Conservation (phyloP, 1,140 invertebrate species). For the Propsilocerus akamusi region DNA sequence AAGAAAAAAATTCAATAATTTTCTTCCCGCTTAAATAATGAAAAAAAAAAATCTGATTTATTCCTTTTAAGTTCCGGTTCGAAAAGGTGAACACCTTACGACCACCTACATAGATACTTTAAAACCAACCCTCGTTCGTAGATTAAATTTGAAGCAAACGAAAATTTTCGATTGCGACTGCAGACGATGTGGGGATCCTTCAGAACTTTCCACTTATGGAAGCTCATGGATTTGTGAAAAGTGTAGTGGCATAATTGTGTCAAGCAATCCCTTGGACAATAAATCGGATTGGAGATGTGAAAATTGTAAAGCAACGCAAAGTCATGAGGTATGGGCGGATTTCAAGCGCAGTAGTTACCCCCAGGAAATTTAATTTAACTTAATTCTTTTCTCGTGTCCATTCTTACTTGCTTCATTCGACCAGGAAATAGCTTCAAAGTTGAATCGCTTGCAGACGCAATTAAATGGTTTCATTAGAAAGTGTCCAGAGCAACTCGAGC, state of each 20-base stretch:
- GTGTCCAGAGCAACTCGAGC: not conserved
- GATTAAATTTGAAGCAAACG: slow-evolving; percentile 32
- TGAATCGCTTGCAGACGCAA: not conserved
- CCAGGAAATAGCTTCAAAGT: not conserved
- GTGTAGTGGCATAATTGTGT: not conserved
- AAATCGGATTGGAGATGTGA: not conserved
- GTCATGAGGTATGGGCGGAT: not conserved
- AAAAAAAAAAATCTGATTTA: not conserved
- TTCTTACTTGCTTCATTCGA: too few relatives aligned
- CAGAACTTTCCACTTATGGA: not conserved
- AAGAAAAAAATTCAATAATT: too few relatives aligned
- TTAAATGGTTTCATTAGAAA: not conserved
- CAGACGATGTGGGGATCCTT: slow-evolving; percentile 6
- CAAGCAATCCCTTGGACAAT: not conserved
- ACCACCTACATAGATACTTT: slow-evolving; percentile 46
- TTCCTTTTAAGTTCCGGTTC: slow-evolving; percentile 20
- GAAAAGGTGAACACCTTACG: slow-evolving; percentile 39
- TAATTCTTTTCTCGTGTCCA: not conserved
- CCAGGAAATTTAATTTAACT: not conserved
- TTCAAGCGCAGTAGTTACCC: not conserved
- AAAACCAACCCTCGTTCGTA: slow-evolving; percentile 39
- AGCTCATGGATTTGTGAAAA: not conserved
- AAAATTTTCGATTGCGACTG: slow-evolving; percentile 47
- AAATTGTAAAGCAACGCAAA: not conserved
- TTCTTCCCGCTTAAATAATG: not conserved